Evolutionary conservation across 2,797 vertebrate species (phyloP), one percentile per base, ranked within the genome.

Genomic region (Macropodus opercularis): DNA sequence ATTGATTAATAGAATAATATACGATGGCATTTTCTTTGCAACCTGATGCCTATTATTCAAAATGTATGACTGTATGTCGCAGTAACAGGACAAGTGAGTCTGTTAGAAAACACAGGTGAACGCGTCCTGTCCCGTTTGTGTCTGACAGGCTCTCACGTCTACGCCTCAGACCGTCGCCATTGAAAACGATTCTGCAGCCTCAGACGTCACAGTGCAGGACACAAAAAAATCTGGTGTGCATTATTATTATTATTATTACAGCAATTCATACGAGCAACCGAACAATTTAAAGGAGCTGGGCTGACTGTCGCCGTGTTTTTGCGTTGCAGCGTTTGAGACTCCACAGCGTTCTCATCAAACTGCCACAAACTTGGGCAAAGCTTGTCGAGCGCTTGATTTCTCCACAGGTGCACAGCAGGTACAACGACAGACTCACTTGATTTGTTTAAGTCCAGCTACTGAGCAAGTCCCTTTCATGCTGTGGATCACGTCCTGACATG

Each of bases 321-420:
- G 38, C 32, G 49, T 22, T n/a, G 2, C 54, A 83, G 80, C 21
- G 5, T 80, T 13, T 55, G 34, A 57, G 49, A 84, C 69, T 23
- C 69, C 72, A 2, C 41, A 15, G 0, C 47, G 0, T 1, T 3
- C 17, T 31, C n/a, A 13, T 9, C 36, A 10, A 22, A 36, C 50
- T 13, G 1, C 8, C 17, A 2, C 1, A 27, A 38, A 13, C 21
- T 46, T 18, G 1, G 18, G 34, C 18, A 51, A 13, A 15, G 56
- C 12, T 23, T 6, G 65, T 0, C 32, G 58, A 67, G 18, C 2
- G 2, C 75, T 85, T 6, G 46, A 75, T 35, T 85, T 82, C 58
- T 40, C 40, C 26, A 7, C 18, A 17, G n/a, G 6, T 7, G 9
- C n/a, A 5, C 6, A 39, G 14, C 53, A 60, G 65, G 77, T 72